Evolutionary conservation across 2,113 vertebrate genomes (phyloP).

Genomic region (Crotalus tigris): DNA sequence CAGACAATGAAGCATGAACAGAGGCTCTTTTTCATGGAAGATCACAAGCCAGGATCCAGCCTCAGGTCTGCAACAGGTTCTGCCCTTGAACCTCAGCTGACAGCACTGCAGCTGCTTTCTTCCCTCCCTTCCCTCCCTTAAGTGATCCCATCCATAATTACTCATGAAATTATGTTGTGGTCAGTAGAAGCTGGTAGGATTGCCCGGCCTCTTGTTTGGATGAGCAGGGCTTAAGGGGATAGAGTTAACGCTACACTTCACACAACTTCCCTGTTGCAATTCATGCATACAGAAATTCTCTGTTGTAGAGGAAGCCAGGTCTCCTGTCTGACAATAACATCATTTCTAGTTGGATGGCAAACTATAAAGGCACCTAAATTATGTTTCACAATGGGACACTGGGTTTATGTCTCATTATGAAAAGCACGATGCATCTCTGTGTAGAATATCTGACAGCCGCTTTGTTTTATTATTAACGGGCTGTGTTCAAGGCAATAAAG

Average conservation of each 20-base stretch:
- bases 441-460: not conserved
- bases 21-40: conserved; percentile 7
- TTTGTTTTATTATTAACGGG: conserved; percentile 20
- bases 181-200: fast-evolving
- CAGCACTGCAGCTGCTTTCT: not conserved
- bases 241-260: fast-evolving
- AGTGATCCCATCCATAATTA: not conserved
- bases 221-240: fast-evolving
- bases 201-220: not conserved
- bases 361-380: conserved; percentile 1
- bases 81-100: not conserved
- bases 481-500: not conserved
- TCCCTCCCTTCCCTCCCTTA: not conserved
- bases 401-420: conserved; percentile 36
- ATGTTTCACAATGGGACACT: not conserved
- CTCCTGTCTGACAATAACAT: not conserved
- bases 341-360: conserved; percentile 32
- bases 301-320: not conserved
- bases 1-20: conserved; percentile 52
- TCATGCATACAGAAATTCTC: not conserved
- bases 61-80: not conserved
- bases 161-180: not conserved
- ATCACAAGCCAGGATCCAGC: not conserved
- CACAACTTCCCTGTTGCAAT: not conserved
- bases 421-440: not conserved